A percentile compares a stretch with the other conserved stretches of the same genome.
Conservation (phyloP, 2,888 invertebrate genomes). For the Latrodectus hesperus region DNA sequence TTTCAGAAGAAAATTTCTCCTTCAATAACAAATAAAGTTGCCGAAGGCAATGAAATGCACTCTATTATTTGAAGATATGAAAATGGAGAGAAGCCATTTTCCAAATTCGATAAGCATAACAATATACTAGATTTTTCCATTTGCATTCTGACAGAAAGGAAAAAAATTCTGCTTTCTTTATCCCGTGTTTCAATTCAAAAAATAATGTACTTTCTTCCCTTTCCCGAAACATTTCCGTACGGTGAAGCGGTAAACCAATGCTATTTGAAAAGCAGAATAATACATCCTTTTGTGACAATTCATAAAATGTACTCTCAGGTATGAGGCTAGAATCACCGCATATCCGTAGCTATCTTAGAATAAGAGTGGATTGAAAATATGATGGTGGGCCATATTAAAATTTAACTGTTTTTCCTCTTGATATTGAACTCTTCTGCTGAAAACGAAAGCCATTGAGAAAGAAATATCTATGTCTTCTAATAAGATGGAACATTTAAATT, state of each 20-base stretch:
- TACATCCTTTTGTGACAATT: constrained; percentile 2
- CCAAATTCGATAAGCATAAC: constrained; percentile 55
- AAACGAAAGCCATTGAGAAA: no score
- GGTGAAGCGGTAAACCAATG: constrained; percentile 26
- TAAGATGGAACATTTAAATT: no score
- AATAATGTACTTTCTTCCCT: constrained; percentile 6
- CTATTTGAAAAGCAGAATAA: constrained; percentile 5
- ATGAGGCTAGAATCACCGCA: constrained; percentile 18
- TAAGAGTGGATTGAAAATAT: no score
- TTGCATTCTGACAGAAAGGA: constrained; percentile 56
- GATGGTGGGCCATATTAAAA: no score
- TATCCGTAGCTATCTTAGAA: no score
- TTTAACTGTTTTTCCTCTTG: no score
- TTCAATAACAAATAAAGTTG: not conserved
- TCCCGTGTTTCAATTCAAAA: constrained; percentile 56
- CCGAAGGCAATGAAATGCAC: constrained; percentile 17
- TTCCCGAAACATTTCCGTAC: constrained; percentile 35
- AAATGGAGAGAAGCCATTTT: constrained; percentile 50
- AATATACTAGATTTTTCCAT: constrained; percentile 59
- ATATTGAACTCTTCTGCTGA: no score
- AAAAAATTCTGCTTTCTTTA: constrained; percentile 48
- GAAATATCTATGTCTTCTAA: no score
- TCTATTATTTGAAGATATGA: constrained; percentile 44
- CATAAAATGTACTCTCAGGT: constrained; percentile 12
- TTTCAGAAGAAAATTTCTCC: no score